Evolutionary conservation across 2,888 invertebrate species (phyloP), one percentile per base, ranked within the genome.

Genomic region (Rhagophthalmus giganteus): DNA sequence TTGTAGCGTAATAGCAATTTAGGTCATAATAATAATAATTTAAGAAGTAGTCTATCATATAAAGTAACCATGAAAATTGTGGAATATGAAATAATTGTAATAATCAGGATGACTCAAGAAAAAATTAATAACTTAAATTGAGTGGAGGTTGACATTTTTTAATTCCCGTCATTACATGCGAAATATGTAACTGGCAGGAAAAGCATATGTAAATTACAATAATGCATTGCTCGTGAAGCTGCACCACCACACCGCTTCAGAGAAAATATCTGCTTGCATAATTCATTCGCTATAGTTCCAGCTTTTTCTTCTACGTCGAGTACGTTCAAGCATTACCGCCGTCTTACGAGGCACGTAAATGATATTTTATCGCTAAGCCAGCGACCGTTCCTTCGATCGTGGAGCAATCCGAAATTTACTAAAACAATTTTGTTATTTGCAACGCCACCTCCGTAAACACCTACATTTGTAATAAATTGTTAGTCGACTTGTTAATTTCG

Each of bases 21-120:
- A 48, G 48, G 48, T 48, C 40, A 41, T 12, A 37, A 37, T 13
- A 41, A 48, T 30, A 32, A 38, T 45, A 45, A 49, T 41, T 41
- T 49, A 49, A 41, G 31, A 32, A 44, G 30, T 13, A 16, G 25
- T 44, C 16, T 44, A 38, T 30, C 31, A 46, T 48, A 34, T 55
- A 55, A 55, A 55, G 37, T 41, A 55, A 50, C 53, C 58, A 41
- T 58, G 58, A 54, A 58, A 58, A 49, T 50, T 57, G 45, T 55
- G 53, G 55, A 58, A 58, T 48, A 51, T 50, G 44, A 53, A 45
- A 47, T 45, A 47, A 54, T 48, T 48, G 48, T 44, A 44, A 50
- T 50, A 57, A 54, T 55, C 42, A 40, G 15, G 20, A 30, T 53
- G 55, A 58, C 47, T 53, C 47, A 46, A 54, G 41, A 54, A 46